These are phyloP conservation scores for Chondrosia reniformis DNA, from an alignment of 37 sponge, comb jelly and placozoan genomes.

Conservation along the genomic window DNA sequence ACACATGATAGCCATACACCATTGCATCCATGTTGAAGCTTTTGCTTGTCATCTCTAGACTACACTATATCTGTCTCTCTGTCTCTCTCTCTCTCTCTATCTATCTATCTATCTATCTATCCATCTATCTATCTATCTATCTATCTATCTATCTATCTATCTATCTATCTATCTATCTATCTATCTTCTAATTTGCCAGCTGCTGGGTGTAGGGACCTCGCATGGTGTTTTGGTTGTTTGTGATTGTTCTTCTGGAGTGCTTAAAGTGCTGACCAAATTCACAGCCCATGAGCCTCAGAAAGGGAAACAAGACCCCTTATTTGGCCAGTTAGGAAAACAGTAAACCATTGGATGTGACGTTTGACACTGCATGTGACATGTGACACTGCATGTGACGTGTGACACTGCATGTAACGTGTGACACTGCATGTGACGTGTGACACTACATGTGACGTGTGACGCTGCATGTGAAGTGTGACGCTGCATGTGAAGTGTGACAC, in stretches of 20 bases:
- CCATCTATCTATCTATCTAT: constrained; percentile 1
- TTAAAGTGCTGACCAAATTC: constrained; percentile 6
- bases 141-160: not conserved
- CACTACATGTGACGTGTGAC: too few relatives aligned
- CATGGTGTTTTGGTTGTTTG: constrained; percentile 41
- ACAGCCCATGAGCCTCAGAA: constrained; percentile 39
- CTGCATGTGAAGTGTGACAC: too few relatives aligned
- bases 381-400: too few relatives aligned
- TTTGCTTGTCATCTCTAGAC: too few relatives aligned
- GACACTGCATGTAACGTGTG: too few relatives aligned
- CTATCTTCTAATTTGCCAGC: constrained; percentile 20
- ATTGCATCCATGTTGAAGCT: too few relatives aligned
- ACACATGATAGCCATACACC: too few relatives aligned
- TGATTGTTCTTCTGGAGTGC: not conserved
- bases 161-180: not conserved
- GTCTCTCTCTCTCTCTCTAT: too few relatives aligned
- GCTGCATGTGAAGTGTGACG: too few relatives aligned
- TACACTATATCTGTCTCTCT: constrained; percentile 8
- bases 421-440: too few relatives aligned
- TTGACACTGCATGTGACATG: too few relatives aligned
- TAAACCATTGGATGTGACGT: not conserved
- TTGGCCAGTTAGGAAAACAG: constrained; percentile 65
- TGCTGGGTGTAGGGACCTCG: constrained; percentile 55
- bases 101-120: too few relatives aligned
- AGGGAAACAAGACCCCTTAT: constrained; percentile 35